Evolutionary conservation across 2,888 invertebrate species (phyloP), one percentile per base, ranked within the genome.

Genomic region (Phasia obesa): DNA sequence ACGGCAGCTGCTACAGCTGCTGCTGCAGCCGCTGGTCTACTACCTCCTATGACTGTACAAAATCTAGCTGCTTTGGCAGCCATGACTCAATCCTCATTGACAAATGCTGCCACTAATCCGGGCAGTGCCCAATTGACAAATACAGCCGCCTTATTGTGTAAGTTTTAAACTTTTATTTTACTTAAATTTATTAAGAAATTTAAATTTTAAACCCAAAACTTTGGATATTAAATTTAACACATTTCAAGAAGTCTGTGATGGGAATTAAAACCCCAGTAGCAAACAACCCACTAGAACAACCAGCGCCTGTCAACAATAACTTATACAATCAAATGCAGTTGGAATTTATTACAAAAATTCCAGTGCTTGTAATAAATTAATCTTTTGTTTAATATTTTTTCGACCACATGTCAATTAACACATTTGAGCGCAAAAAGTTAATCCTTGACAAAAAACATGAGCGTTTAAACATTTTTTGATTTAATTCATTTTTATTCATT

Each of bases 31-130:
- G 88, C 93, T 74, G 92, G 92, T 78, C 89, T 93, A 71, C 89
- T 95, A 89, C 94, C 95, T 86, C 97, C 97, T 42, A 96, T 97
- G 92, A 96, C 96, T 87, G 95, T 97, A 92, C 97, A 97, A 93
- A 97, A 97, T 92, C 92, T 98, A 89, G 97, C 97, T 86, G 97
- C 97, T 65, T 93, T 98, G 86, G 97, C 97, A 74, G 91, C 92
- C 89, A 91, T 93, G 90, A 88, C 91, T 85, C 93, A 90, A 90
- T 93, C 86, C 87, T 92, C 80, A 92, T 93, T 87, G 87, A 87
- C 90, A 73, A 89, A 89, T 83, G 88, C 89, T 60, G 88, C 90
- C 86, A 86, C 88, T 74, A 90, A 90, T 79, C 90, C 90, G 23
- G 89, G 89, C 81, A 90, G 86, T 79, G 91, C 91, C 47, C 91